These are phyloP conservation scores for Rhinopomastus cyanomelas DNA, from an alignment of 2,113 vertebrate species.

Conservation along the genomic window DNA sequence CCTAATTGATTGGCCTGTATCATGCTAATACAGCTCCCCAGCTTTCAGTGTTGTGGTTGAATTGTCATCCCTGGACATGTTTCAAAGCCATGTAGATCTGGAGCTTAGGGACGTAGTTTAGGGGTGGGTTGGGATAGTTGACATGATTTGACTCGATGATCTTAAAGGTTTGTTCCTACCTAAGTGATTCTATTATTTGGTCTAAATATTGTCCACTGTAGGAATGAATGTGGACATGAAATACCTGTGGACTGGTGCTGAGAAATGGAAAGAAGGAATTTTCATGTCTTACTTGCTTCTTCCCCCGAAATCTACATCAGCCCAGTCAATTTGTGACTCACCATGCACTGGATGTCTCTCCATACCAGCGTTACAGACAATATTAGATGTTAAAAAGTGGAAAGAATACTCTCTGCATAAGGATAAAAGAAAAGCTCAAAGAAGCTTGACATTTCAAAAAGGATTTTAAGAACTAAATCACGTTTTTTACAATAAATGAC, in stretches of 20 bases:
- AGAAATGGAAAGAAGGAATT: not conserved
- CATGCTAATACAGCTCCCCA: not conserved
- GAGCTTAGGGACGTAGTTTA: too few species aligned
- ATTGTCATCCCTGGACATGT: too few species aligned
- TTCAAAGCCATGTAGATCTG: too few species aligned
- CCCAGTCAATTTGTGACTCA: not conserved
- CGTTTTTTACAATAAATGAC: not conserved
- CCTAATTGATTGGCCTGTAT: not conserved
- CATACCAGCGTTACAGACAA: not conserved
- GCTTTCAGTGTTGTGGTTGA: not conserved
- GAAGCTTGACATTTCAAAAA: not conserved
- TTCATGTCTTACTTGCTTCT: not conserved
- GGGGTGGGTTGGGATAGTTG: too few species aligned
- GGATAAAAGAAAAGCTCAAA: not conserved
- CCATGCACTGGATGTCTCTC: not conserved
- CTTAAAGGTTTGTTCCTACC: too few species aligned
- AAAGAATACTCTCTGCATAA: not conserved
- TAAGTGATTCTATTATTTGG: not conserved
- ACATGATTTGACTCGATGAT: too few species aligned
- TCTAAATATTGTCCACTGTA: not conserved
- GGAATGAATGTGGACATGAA: not conserved
- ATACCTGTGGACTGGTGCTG: not conserved
- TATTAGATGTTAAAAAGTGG: not conserved
- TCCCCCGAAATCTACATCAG: not conserved
- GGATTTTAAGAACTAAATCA: not conserved